A percentile compares a stretch with the other conserved stretches of the same genome.
Conservation (phyloP, 2,113 vertebrate genomes). For the Nothobranchius kuhntae region DNA sequence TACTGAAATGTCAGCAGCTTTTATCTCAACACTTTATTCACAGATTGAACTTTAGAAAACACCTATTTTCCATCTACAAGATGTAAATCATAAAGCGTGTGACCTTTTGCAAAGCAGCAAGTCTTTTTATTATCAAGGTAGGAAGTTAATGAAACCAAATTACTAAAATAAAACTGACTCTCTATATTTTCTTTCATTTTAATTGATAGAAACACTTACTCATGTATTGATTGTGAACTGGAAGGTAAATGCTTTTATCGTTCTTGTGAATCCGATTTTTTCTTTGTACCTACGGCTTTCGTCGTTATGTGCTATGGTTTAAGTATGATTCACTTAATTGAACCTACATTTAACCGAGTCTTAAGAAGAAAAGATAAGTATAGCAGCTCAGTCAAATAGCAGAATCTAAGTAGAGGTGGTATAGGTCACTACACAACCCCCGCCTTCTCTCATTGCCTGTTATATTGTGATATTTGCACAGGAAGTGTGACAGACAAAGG, state of each 20-base stretch:
- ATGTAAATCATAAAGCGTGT: neutral
- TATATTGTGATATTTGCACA: neutral
- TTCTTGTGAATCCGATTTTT: neutral
- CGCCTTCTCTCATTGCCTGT: neutral
- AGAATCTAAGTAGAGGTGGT: neutral
- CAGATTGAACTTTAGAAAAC: neutral
- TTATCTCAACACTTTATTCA: neutral
- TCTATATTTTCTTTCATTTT: neutral
- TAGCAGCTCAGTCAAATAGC: neutral
- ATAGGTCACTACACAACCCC: neutral
- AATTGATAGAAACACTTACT: neutral
- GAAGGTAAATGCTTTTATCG: neutral
- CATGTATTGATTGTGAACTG: neutral
- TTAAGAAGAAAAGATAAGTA: neutral
- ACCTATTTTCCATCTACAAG: constrained; percentile 1
- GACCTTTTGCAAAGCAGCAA: neutral
- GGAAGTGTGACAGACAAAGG: neutral
- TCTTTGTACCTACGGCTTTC: neutral
- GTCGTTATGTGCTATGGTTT: neutral
- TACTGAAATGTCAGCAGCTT: neutral
- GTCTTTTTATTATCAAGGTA: neutral
- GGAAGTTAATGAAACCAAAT: neutral
- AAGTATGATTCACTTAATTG: neutral
- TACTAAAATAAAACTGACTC: neutral
- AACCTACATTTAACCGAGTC: neutral